phyloP scores from a whole-genome alignment of 2,113 vertebrate species.

The Jaculus jaculus region DNA sequence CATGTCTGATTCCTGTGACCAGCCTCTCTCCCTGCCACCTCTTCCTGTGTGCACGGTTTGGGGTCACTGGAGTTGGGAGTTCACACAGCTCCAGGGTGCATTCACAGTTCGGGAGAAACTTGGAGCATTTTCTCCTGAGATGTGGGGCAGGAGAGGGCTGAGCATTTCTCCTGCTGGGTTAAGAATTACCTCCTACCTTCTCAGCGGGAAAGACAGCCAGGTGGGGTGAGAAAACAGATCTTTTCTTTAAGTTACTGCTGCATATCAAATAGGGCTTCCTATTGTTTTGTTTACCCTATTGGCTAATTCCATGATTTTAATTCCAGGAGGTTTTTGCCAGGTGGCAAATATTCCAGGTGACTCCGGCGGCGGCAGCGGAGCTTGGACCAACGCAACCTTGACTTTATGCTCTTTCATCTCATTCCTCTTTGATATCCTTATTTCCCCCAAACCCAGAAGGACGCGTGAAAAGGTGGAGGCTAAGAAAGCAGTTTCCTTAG shows the following conservation, averaged over 20 bases:
- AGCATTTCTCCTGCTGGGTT: conserved; percentile 42
- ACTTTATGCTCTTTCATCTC: conserved; percentile 42
- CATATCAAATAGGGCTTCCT: conserved; percentile 74
- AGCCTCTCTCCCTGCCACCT: not conserved
- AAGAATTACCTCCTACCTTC: conserved; percentile 59
- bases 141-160: conserved; percentile 61
- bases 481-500: conserved; percentile 83
- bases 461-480: conserved; percentile 37
- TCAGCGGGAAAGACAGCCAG: conserved; percentile 60
- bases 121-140: conserved; percentile 56
- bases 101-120: not conserved
- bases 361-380: not conserved
- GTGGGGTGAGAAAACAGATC: conserved; percentile 55
- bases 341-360: conserved; percentile 69
- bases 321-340: conserved; percentile 67
- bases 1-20: not conserved
- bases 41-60: not conserved
- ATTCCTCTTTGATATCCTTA: conserved; percentile 51
- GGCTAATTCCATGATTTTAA: conserved; percentile 66
- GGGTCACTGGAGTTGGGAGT: not conserved
- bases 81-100: not conserved
- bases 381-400: not conserved
- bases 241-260: conserved; percentile 56
- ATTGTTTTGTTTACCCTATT: conserved; percentile 74
- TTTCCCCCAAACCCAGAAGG: conserved; percentile 56